Evolutionary conservation across 1,140 invertebrate species (phyloP), one percentile per base, ranked within the genome.

Genomic region (Bombus ignitus): DNA sequence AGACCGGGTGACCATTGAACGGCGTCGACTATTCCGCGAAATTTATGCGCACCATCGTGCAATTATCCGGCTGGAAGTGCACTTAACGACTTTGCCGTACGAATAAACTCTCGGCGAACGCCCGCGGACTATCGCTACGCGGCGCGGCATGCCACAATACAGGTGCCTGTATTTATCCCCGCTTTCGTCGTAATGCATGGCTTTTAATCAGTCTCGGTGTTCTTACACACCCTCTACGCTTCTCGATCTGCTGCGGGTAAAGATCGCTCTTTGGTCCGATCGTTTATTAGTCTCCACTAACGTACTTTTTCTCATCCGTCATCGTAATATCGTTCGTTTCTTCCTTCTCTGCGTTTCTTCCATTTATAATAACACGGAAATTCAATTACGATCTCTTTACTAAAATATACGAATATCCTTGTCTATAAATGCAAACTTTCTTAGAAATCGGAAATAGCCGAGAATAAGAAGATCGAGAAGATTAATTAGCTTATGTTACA

Each of bases 21-120:
- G 62, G 18, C 42, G 65, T 74, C 79, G 74, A 72, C 70, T 75
- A 66, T 84, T 84, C 82, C 44, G 15, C 59, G 82, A 83, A 89
- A 90, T 90, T 90, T 90, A 88, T 90, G 89, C 86, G 82, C 75
- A 76, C 88, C 80, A 81, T 75, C 53, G 83, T 85, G 89, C 88
- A 90, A 90, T 90, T 90, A 90, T 83, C 88, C 86, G 82, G 79
- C 81, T 85, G 79, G 89, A 90, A 90, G 86, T 90, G 88, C 88
- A 90, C 86, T 90, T 90, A 90, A 90, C 88, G 88, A 90, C 89
- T 88, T 90, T 59, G 89, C 74, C 71, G 82, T 90, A 90, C 82
- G 88, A 88, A 88, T 90, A 90, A 90, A 90, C 88, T 85, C 86
- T 83, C 75, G 59, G 65, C 66, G 81, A 73, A 85, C 32, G 62